These are phyloP conservation scores for Phymatocera aterrima DNA, from an alignment of 2,888 invertebrate genomes.

Conservation along the genomic window DNA sequence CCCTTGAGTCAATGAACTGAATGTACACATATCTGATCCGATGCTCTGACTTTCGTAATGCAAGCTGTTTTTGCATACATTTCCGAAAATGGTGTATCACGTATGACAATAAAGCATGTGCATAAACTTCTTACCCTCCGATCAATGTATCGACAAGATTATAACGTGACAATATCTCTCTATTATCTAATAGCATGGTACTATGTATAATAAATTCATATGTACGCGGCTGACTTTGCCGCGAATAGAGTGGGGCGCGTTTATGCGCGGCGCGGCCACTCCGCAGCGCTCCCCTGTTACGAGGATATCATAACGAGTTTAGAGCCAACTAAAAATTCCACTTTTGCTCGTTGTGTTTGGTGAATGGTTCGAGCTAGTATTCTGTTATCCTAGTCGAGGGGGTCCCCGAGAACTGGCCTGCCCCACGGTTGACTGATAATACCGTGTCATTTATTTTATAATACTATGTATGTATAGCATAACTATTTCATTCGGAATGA, in stretches of 20 bases:
- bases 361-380: neutral
- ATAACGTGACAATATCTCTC: neutral
- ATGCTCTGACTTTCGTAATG: no score
- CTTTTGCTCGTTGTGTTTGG: neutral
- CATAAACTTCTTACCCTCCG: no score
- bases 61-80: no score
- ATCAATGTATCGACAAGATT: neutral
- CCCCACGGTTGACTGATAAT: constrained; percentile 63
- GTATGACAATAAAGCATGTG: no score
- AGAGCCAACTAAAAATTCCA: neutral
- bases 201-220: neutral
- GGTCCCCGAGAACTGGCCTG: constrained; percentile 73
- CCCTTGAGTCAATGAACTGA: no score
- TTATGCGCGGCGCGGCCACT: constrained; percentile 75
- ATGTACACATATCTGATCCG: no score
- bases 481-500: no score
- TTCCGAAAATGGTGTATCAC: no score
- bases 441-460: neutral
- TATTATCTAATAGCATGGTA: neutral
- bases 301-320: constrained; percentile 63
- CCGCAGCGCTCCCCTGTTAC: constrained; percentile 74
- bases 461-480: neutral
- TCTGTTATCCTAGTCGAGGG: constrained; percentile 62
- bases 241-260: constrained; percentile 71
- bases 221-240: constrained; percentile 62